Evolutionary conservation across 2,888 invertebrate genomes (phyloP).

Genomic region (Cheilosia impressa): DNA sequence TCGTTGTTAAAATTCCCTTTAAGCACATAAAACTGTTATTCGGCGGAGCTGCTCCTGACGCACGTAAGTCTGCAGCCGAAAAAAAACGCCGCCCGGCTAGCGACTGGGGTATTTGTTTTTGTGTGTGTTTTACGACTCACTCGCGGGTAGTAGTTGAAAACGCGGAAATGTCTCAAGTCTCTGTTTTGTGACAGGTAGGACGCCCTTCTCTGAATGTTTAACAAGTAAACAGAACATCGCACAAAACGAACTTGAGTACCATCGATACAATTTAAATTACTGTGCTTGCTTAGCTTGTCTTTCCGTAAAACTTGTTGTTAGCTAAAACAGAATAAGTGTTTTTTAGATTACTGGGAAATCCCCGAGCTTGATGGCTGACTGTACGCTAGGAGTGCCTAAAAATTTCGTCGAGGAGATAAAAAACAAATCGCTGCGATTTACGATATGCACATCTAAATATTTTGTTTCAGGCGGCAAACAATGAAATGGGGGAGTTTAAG

Average conservation of each 20-base stretch:
- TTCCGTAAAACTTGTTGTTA: slow-evolving; percentile 37
- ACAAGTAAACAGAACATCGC: slow-evolving; percentile 47
- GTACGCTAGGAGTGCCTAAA: slow-evolving; percentile 29
- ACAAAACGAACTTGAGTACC: slow-evolving; percentile 41
- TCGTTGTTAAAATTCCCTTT: slow-evolving; percentile 59
- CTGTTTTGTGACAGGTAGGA: slow-evolving; percentile 37
- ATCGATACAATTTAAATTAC: slow-evolving; percentile 34
- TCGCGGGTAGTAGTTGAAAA: slow-evolving; percentile 23
- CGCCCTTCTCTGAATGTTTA: slow-evolving; percentile 59
- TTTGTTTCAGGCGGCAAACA: background rate
- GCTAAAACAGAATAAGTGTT: slow-evolving; percentile 35
- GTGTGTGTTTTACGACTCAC: slow-evolving; percentile 29
- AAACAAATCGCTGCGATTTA: slow-evolving; percentile 1
- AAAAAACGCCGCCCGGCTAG: slow-evolving; percentile 2
- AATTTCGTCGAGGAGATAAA: background rate
- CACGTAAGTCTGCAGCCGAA: slow-evolving; percentile 23
- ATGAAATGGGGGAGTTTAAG: background rate
- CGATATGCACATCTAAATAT: background rate
- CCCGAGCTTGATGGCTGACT: slow-evolving; percentile 27
- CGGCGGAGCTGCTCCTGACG: background rate
- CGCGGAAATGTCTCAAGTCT: slow-evolving; percentile 25
- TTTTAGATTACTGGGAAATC: slow-evolving; percentile 36
- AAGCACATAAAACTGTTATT: slow-evolving; percentile 69
- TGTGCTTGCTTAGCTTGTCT: slow-evolving; percentile 20
- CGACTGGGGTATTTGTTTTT: slow-evolving; percentile 5